These are phyloP conservation scores for Rhinolophus sinicus DNA, from an alignment of 2,113 vertebrate genomes.

Conservation along the genomic window DNA sequence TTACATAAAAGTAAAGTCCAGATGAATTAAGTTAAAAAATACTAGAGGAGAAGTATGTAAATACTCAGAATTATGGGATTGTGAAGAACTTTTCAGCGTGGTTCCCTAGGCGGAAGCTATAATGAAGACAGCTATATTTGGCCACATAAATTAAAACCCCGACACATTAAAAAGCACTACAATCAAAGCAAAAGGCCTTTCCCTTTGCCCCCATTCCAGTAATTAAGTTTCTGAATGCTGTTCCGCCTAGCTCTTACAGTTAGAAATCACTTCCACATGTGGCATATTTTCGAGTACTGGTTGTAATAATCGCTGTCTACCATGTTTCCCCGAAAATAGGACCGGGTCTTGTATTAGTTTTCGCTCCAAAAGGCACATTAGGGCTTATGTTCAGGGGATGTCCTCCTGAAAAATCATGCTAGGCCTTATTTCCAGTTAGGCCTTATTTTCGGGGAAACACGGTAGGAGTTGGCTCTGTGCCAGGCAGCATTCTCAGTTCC, in stretches of 20 bases:
- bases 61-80: background rate
- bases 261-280: background rate
- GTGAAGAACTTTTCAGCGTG: background rate
- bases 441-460: too few species aligned
- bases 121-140: background rate
- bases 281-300: background rate
- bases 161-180: background rate
- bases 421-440: too few species aligned
- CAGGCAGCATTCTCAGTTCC: background rate
- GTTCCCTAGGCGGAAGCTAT: background rate
- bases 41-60: background rate
- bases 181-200: background rate
- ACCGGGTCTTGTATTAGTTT: too few species aligned
- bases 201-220: background rate
- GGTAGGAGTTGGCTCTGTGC: background rate
- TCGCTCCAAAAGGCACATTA: too few species aligned
- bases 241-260: background rate
- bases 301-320: background rate
- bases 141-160: background rate
- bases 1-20: slow-evolving; percentile 25
- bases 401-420: too few species aligned
- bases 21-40: background rate
- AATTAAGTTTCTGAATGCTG: background rate
- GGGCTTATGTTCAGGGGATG: too few species aligned
- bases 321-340: too few species aligned